Base-by-base conservation (phyloP, 1,140 invertebrate species). In the Tyrophagus putrescentiae region DNA sequence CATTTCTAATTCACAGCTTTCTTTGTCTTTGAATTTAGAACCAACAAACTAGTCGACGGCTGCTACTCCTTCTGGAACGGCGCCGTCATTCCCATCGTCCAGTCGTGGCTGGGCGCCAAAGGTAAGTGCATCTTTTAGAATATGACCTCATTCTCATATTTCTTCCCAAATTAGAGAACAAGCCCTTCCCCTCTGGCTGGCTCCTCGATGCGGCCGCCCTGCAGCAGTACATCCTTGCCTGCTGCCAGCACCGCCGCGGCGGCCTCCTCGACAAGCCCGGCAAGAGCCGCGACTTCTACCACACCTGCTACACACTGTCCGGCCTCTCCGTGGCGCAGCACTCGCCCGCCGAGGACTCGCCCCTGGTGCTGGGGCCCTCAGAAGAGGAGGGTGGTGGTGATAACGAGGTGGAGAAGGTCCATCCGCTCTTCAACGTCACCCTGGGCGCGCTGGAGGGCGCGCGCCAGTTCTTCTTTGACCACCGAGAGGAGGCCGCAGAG, bases 61-160 rank as follows among this genome's bases (percentile, higher is more conserved):
- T 99, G 95, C 74, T 99, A 99, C 72, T 94, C 90, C 3, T 98
- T 97, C 76, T 98, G 95, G 95, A 89, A 94, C 75, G 91, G 89
- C 28, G 92, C 84, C 31, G 79, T 82, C 34, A 90, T 97, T 71
- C 86, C 89, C 36, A 68, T 85, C 0, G 77, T 88, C 6, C 77
- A 84, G 64, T 73, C 76, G 34, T 73, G 79, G 41, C 70, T 84
- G 28, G 67, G 69, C 13, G 71, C 72, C 59, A 69, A 76, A 67
- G 75, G 75, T 69, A 72, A 52, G 27, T 48, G 5, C 28, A 18
- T 1, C 7, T 9, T 7, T 59, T 1, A 36, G 41, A 18, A 1
- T 11, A 3, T n/a, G 23, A 5, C 28, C 13, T 39, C 25, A 27
- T 27, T 23, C 9, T 9, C 53, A 32, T 16, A 21, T 21, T 16